Percentiles rank a stretch among this genome's conserved stretches.
Conservation (phyloP, 1,140 invertebrate genomes). For the Drosophila seguyi region DNA sequence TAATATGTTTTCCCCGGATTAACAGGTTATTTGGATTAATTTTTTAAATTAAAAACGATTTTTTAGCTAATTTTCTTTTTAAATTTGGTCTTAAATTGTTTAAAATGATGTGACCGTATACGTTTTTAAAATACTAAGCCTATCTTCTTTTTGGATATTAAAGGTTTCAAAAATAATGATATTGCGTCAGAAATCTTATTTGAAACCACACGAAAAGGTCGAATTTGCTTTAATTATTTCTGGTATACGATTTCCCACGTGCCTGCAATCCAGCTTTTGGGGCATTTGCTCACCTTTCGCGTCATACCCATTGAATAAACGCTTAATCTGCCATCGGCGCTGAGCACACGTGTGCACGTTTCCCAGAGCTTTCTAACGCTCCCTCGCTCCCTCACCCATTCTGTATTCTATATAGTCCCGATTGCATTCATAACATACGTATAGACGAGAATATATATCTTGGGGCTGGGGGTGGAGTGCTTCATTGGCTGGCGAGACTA, state of each 20-base stretch:
- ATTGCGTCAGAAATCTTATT: neutral
- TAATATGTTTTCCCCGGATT: neutral
- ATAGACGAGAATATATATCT: conserved; percentile 18
- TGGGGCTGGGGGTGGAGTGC: conserved; percentile 1
- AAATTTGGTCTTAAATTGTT: neutral
- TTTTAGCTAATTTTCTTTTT: no score
- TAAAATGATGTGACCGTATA: neutral
- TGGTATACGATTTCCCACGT: neutral
- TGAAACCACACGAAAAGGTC: neutral
- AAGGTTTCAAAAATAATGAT: neutral
- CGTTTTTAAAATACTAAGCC: neutral
- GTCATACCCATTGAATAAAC: conserved; percentile 26
- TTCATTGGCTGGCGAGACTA: conserved; percentile 19
- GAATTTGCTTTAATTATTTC: neutral
- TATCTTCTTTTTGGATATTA: neutral
- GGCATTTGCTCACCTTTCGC: conserved; percentile 26
- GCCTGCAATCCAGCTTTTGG: conserved; percentile 22
- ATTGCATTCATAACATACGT: conserved; percentile 19
- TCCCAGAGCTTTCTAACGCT: conserved; percentile 32
- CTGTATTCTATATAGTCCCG: conserved; percentile 22
- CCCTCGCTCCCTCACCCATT: conserved; percentile 1
- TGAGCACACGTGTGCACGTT: conserved; percentile 47
- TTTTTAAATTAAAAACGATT: no score
- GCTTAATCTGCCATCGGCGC: conserved; percentile 33
- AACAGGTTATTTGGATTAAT: neutral